Evolutionary conservation across 1,140 invertebrate genomes (phyloP).

Genomic region (Platyscapa corneri): DNA sequence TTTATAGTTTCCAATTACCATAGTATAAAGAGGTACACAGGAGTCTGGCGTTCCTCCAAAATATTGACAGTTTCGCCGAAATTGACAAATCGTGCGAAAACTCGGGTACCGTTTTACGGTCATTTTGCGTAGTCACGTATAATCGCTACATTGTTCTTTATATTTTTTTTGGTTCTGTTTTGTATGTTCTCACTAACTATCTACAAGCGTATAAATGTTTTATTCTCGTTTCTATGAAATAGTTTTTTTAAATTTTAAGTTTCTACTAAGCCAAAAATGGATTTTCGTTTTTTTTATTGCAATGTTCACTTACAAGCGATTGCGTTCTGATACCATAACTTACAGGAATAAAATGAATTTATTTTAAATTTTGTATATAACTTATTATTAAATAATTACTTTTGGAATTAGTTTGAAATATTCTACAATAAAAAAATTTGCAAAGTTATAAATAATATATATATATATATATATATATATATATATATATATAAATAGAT

Average conservation of each 20-base stretch:
- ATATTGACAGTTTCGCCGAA: constrained; percentile 44
- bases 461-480: too few relatives aligned
- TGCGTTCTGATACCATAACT: too few relatives aligned
- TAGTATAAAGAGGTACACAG: background rate
- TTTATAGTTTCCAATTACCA: background rate
- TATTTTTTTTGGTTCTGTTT: background rate
- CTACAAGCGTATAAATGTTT: background rate
- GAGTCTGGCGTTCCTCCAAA: constrained; percentile 45
- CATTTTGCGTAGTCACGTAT: background rate
- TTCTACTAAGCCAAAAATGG: too few relatives aligned
- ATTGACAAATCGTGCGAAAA: constrained; percentile 52
- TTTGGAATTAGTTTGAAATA: too few relatives aligned
- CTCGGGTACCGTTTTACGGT: background rate
- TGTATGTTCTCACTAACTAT: background rate
- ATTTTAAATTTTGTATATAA: too few relatives aligned
- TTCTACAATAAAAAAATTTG: too few relatives aligned
- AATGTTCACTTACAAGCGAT: too few relatives aligned
- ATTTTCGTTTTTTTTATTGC: background rate
- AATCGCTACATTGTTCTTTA: background rate
- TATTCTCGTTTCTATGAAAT: background rate
- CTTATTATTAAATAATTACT: too few relatives aligned
- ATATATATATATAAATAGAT: too few relatives aligned
- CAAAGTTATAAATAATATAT: too few relatives aligned
- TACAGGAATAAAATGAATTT: too few relatives aligned
- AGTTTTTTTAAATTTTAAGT: too few relatives aligned